These are phyloP conservation scores for Sebastes reedi DNA, from an alignment of 2,797 vertebrate genomes.

Conservation along the genomic window DNA sequence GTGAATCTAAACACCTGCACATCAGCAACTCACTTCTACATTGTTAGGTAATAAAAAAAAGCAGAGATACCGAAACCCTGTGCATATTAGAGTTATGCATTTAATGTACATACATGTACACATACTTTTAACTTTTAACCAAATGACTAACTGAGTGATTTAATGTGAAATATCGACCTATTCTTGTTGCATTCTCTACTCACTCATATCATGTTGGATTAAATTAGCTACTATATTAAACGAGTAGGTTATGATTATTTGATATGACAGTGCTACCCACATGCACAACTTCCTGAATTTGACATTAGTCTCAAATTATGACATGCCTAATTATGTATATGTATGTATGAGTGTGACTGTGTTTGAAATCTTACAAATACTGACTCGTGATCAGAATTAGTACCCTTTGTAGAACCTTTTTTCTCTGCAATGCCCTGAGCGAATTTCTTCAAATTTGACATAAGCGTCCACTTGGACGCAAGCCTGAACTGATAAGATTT, in stretches of 20 bases:
- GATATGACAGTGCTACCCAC: neutral
- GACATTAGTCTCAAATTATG: neutral
- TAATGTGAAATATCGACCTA: neutral
- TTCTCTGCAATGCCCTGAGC: too few species aligned
- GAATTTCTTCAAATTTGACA: too few species aligned
- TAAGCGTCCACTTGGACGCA: too few species aligned
- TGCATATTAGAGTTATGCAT: neutral
- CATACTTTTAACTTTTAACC: neutral
- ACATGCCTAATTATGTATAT: neutral
- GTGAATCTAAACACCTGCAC: constrained; percentile 55
- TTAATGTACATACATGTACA: neutral
- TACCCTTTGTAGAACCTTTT: neutral
- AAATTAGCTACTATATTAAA: neutral
- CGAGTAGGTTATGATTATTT: neutral
- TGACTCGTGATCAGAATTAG: neutral
- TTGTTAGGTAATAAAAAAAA: neutral
- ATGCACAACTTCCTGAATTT: neutral
- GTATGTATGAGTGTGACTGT: too few species aligned
- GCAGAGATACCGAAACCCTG: neutral
- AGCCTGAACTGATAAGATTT: too few species aligned
- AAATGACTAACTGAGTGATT: neutral
- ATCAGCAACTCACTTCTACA: constrained; percentile 9
- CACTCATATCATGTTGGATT: neutral
- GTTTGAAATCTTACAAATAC: neutral
- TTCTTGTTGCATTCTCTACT: neutral